Evolutionary conservation across 2,113 vertebrate genomes (phyloP).

Genomic region (Gadus chalcogrammus): DNA sequence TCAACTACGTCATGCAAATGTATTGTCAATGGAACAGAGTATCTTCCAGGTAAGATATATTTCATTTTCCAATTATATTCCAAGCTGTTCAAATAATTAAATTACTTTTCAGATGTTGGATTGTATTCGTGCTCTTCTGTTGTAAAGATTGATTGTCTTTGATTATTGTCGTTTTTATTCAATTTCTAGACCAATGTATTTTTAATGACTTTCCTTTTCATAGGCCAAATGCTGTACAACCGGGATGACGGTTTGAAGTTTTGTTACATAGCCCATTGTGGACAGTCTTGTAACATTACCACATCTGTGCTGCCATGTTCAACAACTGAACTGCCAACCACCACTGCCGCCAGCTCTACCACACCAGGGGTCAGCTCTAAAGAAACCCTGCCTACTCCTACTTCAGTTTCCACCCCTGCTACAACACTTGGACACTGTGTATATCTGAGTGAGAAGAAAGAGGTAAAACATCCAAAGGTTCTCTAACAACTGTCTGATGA

Average conservation of each 20-base stretch:
- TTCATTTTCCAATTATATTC: not conserved
- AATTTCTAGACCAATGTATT: too few species aligned
- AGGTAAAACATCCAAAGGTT: constrained; percentile 47
- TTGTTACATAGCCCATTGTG: constrained; percentile 49
- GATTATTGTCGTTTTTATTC: too few species aligned
- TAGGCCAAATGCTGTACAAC: constrained; percentile 55
- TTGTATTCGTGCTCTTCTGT: too few species aligned
- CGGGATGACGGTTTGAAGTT: constrained; percentile 41
- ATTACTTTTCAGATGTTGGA: too few species aligned
- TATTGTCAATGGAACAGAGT: constrained; percentile 17
- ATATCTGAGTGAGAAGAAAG: constrained; percentile 47
- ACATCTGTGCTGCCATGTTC: constrained; percentile 18
- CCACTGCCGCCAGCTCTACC: not conserved
- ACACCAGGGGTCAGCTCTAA: constrained; percentile 5
- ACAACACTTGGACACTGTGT: constrained; percentile 49
- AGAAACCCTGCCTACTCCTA: not conserved
- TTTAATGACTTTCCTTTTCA: constrained; percentile 1
- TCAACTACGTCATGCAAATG: constrained; percentile 33
- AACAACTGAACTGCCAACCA: constrained; percentile 38
- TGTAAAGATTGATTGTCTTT: too few species aligned
- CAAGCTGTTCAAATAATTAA: not conserved
- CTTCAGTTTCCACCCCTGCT: not conserved
- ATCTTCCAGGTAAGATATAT: constrained; percentile 34
- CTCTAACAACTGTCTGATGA: not conserved
- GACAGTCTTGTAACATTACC: constrained; percentile 39